Base-by-base conservation (phyloP, 2,888 invertebrate genomes). In the Lampropteryx suffumata region DNA sequence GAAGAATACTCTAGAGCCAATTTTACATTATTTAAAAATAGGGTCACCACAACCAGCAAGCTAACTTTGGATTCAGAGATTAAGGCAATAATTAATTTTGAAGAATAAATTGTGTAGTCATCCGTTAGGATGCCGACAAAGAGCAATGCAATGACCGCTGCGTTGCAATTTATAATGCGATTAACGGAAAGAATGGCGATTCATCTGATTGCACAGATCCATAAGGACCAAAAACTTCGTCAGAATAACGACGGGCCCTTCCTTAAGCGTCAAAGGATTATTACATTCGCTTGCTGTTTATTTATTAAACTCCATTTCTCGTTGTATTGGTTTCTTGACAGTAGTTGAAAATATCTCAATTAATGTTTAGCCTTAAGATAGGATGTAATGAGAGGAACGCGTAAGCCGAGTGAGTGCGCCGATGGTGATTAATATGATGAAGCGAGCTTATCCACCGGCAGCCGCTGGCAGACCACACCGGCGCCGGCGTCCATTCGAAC, bases 301-400 rank as follows among this genome's bases (percentile, higher is more conserved):
- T 79, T 81, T 79, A 86, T 84, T 61, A 62, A 46, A 50, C 52
- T 58, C 63, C 78, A 82, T 87, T 84, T 87, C 75, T 71, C 59
- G 52, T 67, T 48, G 64, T 67, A 77, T 76, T 64, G 68, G 69
- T 76, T 69, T 66, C 73, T 75, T 68, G 77, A 71, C 78, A 76
- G 82, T 78, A 79, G 80, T 84, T 79, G 65, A 72, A 76, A 87
- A 89, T 82, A 77, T 87, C 88, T 89, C 87, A 86, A 89, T 89
- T 90, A 88, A 79, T 79, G 81, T 86, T 86, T 90, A 80, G 89
- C 89, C 89, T 84, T 76, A 83, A 87, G 89, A 84, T 76, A 88
- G 70, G 67, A 67, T 71, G 70, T 90, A 89, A 89, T 89, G 89
- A 87, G 81, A 68, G 78, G 73, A 71, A 76, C 78, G 89, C 89